A percentile compares a stretch with the other conserved stretches of the same genome.
Conservation (phyloP, 1,140 invertebrate genomes). For the Ectropis grisescens region DNA sequence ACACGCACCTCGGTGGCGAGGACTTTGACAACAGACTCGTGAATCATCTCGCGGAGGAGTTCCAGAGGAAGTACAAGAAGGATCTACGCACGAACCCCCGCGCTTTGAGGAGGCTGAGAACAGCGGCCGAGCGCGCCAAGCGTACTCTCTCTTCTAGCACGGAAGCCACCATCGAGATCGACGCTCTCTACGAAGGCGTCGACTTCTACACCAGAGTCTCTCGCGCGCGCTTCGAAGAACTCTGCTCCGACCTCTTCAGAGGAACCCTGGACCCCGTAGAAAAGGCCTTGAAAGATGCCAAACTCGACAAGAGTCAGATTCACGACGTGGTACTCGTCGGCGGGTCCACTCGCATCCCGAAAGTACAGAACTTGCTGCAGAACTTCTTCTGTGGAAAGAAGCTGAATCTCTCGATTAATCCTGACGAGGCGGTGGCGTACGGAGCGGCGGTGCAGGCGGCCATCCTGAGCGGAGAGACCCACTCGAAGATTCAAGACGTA, state of each 20-base stretch:
- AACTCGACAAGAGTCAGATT: conserved; percentile 76
- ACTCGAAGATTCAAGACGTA: conserved; percentile 71
- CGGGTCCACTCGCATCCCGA: conserved; percentile 76
- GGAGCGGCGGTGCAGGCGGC: conserved; percentile 67
- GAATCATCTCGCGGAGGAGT: conserved; percentile 72
- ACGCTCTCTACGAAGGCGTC: conserved; percentile 63
- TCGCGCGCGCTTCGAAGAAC: conserved; percentile 63
- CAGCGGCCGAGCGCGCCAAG: conserved; percentile 73
- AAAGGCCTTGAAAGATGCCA: conserved; percentile 77
- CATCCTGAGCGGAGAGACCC: conserved; percentile 61
- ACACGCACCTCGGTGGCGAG: conserved; percentile 76
- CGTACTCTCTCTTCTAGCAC: conserved; percentile 68
- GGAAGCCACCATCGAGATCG: conserved; percentile 66
- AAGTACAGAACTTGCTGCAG: conserved; percentile 66
- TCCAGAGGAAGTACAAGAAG: conserved; percentile 65
- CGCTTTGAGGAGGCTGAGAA: conserved; percentile 72
- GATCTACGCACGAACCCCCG: conserved; percentile 58
- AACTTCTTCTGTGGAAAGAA: conserved; percentile 66
- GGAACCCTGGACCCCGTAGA: conserved; percentile 70
- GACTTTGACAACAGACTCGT: conserved; percentile 86
- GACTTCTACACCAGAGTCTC: conserved; percentile 66
- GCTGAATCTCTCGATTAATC: conserved; percentile 69
- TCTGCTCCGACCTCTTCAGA: conserved; percentile 66
- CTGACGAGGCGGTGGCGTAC: conserved; percentile 68
- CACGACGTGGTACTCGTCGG: conserved; percentile 81